Percentiles rank a stretch among this genome's conserved stretches.
These are phyloP conservation scores for Volucella zonaria DNA, from an alignment of 2,888 invertebrate genomes.

Conservation along the genomic window DNA sequence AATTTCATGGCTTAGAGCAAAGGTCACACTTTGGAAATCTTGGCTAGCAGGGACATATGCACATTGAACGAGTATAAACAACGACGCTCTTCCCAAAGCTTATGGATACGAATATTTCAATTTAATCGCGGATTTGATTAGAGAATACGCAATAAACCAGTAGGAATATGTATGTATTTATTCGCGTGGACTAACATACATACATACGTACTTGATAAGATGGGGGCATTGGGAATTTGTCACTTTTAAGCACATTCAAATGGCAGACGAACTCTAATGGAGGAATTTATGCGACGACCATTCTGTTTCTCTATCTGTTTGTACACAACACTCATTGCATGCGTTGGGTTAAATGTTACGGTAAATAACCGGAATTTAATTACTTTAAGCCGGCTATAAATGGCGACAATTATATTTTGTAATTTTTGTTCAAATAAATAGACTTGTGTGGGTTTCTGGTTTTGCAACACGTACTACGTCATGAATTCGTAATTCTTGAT, in stretches of 20 bases:
- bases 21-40: slow-evolving; percentile 10
- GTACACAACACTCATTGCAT: too few species aligned
- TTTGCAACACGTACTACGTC: neutral
- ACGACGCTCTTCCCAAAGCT: neutral
- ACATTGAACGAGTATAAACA: neutral
- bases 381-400: neutral
- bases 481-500: slow-evolving; percentile 8
- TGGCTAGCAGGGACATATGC: neutral
- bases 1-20: slow-evolving; percentile 68
- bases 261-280: too few species aligned
- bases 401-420: neutral
- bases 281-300: too few species aligned
- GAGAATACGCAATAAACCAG: slow-evolving; percentile 3
- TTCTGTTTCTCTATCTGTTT: too few species aligned
- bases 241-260: neutral
- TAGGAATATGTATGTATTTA: too few species aligned
- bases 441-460: neutral
- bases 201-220: neutral
- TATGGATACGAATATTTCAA: slow-evolving; percentile 14
- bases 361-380: neutral
- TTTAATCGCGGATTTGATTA: slow-evolving; percentile 3
- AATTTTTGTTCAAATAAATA: too few species aligned
- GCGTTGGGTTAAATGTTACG: neutral
- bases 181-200: too few species aligned
- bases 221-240: neutral